Base-by-base conservation (phyloP, 2,888 invertebrate genomes). In the Apamea anceps region DNA sequence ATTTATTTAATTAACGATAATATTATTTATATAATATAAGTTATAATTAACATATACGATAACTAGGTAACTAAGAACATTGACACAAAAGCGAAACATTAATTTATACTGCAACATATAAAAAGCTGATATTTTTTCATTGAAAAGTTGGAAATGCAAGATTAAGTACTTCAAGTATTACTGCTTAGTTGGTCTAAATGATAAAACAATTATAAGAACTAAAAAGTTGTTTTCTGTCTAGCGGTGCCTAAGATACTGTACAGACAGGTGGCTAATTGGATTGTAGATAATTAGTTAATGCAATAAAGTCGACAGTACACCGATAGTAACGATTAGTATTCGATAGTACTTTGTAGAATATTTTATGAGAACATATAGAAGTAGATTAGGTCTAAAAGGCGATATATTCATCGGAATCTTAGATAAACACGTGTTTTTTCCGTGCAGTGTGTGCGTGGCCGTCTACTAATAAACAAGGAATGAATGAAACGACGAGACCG, bases 371-470 rank as follows among this genome's bases (percentile, higher is more conserved):
- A 75, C 62, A 73, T 77, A 37, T 45, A 67, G 66, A 73, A 51
- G 54, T 71, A 73, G 62, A 77, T 66, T 32, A 63, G 62, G 60
- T 72, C 21, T 60, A 54, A 48, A 62, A 75, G 42, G 65, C 48
- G 32, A 32, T 32, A 68, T 63, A 72, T 68, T 85, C 75, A 71
- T 84, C 72, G 74, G 60, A 87, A 81, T 75, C 76, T 87, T 85
- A 82, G 76, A 87, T 72, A 88, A 85, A 90, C 91, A 93, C 92
- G 91, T 92, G 91, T 92, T 88, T 92, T 88, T 87, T 90, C 90
- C 90, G 92, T 93, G 93, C 92, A 92, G 93, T 94, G 95, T 95
- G 96, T 96, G 95, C 94, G 95, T 95, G 94, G 90, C 92, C 92
- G 91, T 90, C 87, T 87, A 91, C 91, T 91, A 90, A 89, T 91